Base-by-base conservation (phyloP, 2,888 invertebrate species). In the Luffia ferchaultella region DNA sequence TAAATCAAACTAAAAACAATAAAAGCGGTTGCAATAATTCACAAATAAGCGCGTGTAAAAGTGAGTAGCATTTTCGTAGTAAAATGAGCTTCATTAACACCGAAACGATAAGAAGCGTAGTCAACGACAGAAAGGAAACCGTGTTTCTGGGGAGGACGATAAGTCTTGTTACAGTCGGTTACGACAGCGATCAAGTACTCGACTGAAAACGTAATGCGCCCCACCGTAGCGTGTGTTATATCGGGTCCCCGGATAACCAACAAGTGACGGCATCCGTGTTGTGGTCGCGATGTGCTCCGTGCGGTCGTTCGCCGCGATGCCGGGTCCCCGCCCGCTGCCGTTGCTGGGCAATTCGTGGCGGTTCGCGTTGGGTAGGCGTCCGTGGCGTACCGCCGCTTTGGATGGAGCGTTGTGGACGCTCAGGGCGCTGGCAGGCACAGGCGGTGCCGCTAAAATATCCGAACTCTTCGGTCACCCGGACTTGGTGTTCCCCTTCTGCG, bases 321-420 rank as follows among this genome's bases (percentile, higher is more conserved):
- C 93, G 2, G 93, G 93, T 17, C 93, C 93, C 16, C 88, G 80
- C 72, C 89, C 89, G 48, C 69, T 92, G 64, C 93, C 93, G 1
- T 51, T 93, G 46, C 76, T 93, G 48, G 93, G 93, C 50, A 93
- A 93, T 68, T 89, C 92, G 2, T 93, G 93, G 93, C 85, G 93
- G 57, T 93, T 93, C 70, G 90, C 92, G 48, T 87, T 83, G 53
- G 77, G 79, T 12, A 68, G 66, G 55, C 73, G 75, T 52, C 82
- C 78, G 1, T 83, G 83, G 83, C 63, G 63, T 45, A 80, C 82
- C 1, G 67, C 88, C 77, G 89, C 87, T 63, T 74, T 86, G 67
- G 66, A 79, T 85, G 62, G 85, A 3, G 77, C 82, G 1, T 55
- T 83, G 50, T 83, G 82, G 83, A 77, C 73, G 75, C 58, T 84